Base-by-base conservation (phyloP, 2,888 invertebrate genomes). In the Falcaria lacertinaria region DNA sequence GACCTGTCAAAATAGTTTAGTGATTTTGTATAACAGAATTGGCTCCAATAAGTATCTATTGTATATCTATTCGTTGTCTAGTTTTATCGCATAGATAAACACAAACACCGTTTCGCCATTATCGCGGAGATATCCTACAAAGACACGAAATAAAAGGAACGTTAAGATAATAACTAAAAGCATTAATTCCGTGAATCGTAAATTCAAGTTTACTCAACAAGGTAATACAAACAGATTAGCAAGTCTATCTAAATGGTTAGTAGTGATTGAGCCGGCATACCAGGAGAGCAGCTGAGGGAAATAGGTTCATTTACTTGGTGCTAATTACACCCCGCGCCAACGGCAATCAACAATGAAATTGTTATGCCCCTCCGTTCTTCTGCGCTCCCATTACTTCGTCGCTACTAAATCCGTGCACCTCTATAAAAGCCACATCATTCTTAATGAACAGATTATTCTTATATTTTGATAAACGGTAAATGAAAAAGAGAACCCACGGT, bases 301-400 rank as follows among this genome's bases (percentile, higher is more conserved):
- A 80, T 76, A 79, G 80, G 79, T 80, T 81, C 77, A 79, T 84
- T 83, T 79, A 74, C 73, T 68, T 66, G 68, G 69, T 74, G 84
- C 81, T 85, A 86, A 86, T 86, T 83, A 80, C 73, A 55, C 64
- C 69, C 60, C 69, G 68, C 64, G 65, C 70, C 67, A 70, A 61
- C 64, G 78, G 19, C 78, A 81, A 85, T 84, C 80, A 78, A 74
- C 73, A 65, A 71, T 67, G 78, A 75, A 80, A 83, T 80, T 74
- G 74, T 64, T 59, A 65, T 66, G 54, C 59, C 59, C 50, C 54
- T 50, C 63, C 61, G 52, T 49, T 51, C 44, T 58, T 49, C 52
- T 22, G 34, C 45, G 17, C 34, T 40, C 52, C 44, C 48, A 43
- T 58, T 60, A 64, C 14, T 62, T 61, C 54, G 60, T 51, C 55